These are phyloP conservation scores for Umimayanthus chanpuru DNA, from an alignment of 92 coral and sea anemone species.

Conservation along the genomic window DNA sequence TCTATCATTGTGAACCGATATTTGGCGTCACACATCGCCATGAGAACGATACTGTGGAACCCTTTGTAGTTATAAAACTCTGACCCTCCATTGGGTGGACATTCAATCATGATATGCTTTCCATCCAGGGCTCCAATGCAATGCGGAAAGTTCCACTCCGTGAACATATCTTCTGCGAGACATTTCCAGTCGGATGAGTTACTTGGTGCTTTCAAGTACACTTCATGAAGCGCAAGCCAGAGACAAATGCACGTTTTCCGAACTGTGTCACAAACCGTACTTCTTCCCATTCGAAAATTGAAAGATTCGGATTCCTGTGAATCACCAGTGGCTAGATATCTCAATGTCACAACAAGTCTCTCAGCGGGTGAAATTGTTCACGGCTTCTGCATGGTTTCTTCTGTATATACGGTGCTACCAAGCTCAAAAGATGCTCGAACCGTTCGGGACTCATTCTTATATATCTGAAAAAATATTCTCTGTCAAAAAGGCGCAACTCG, in stretches of 20 bases:
- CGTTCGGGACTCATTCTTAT: conserved; percentile 54
- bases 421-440: conserved; percentile 38
- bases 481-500: conserved; percentile 52
- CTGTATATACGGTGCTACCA: conserved; percentile 33
- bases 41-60: conserved; percentile 41
- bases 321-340: conserved; percentile 55
- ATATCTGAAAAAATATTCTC: conserved; percentile 61
- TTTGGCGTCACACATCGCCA: too few species aligned
- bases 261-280: conserved; percentile 45
- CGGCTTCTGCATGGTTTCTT: conserved; percentile 49
- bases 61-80: conserved; percentile 45
- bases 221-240: conserved; percentile 40
- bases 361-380: conserved; percentile 45
- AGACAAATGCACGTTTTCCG: conserved; percentile 38
- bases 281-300: conserved; percentile 43
- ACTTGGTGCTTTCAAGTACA: conserved; percentile 43
- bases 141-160: conserved; percentile 49
- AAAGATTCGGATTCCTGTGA: conserved; percentile 40
- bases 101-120: conserved; percentile 33
- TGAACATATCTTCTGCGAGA: conserved; percentile 55
- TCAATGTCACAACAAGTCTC: conserved; percentile 41
- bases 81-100: conserved; percentile 35
- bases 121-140: conserved; percentile 47
- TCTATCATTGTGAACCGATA: conserved; percentile 33
- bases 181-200: conserved; percentile 50